Base-by-base conservation (phyloP, 2,888 invertebrate species). In the Balanococcus diminutus region DNA sequence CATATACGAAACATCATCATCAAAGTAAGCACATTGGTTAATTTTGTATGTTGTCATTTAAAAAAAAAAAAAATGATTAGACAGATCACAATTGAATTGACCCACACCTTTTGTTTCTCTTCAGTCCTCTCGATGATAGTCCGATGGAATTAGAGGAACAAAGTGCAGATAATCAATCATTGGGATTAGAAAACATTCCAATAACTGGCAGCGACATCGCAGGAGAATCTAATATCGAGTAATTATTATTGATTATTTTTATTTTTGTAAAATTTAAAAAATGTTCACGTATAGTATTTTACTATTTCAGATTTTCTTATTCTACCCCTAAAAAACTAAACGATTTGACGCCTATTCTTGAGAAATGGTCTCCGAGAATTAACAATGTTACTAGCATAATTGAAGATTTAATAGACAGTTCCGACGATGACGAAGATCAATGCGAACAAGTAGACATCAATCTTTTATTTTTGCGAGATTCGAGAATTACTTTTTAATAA, bases 321-420 rank as follows among this genome's bases (percentile, higher is more conserved):
- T 79, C 75, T 19, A 79, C 32, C 16, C 36, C 36, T 2, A 36
- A 79, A 79, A 79, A 79, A 36, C 14, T 79, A 3, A 36, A 36
- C 11, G 19, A 79, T 79, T 36, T 79, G 19, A 19, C 75, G 14
- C 31, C 75, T 6, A 36, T 36, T 36, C 19, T 79, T 36, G 28
- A n/a, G 9, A 79, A 79, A 79, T 79, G 75, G 75, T 79, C 75
- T 32, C 75, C 75, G 1, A 79, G 36, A 79, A 79, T 79, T 0
- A 32, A 36, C 32, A 36, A 79, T 36, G 75, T 79, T 32, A 36
- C 36, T 4, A 79, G 75, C 36, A 79, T 36, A 11, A n/a, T 31
- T 6, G 75, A 79, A 19, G 36, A 79, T 32, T 32, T 79, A 31
- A 22, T 79, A 22, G 75, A 79, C 3, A 79, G 25, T 32, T 36